Base-by-base conservation (phyloP, 1,140 invertebrate genomes). In the Planococcus citri region DNA sequence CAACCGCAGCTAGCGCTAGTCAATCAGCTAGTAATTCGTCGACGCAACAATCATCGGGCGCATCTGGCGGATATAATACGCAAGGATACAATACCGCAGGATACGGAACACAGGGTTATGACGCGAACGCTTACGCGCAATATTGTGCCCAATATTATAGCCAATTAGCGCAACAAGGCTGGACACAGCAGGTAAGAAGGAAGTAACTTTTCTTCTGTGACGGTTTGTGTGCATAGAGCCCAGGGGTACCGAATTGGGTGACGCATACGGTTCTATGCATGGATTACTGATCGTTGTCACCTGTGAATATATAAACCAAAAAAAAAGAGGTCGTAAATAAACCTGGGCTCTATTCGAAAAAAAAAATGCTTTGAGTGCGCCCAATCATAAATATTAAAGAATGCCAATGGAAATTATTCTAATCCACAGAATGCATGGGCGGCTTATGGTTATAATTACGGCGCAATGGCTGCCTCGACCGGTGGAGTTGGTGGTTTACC, bases 331-430 rank as follows among this genome's bases (percentile, higher is more conserved):
- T 51, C 41, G n/a, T 20, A 51, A 51, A 9, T n/a, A 9, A 51
- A 51, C 41, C 41, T 51, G 41, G 41, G 41, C 41, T 51, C 41
- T 51, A 51, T 51, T 17, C n/a, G n/a, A n/a, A n/a, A n/a, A n/a
- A n/a, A n/a, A n/a, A 51, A 51, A 33, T 51, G 41, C 41, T 51
- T 17, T 51, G 41, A 51, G 41, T 20, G 41, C 41, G 41, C n/a
- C 41, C 41, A 20, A 51, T 33, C 29, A 33, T 51, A 51, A 51
- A 51, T 37, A 57, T 68, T 69, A 27, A 57, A 71, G 71, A 71
- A 70, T 69, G 68, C 64, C 57, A 67, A 72, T 57, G 70, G 69
- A 17, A 68, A 27, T 10, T 72, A 72, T 67, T 61, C 27, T 27
- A 68, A 71, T 68, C 69, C 69, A 33, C 72, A 73, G 57, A 64